phyloP scores from a whole-genome alignment of 2,113 vertebrate genomes.

The Pleuronectes platessa region DNA sequence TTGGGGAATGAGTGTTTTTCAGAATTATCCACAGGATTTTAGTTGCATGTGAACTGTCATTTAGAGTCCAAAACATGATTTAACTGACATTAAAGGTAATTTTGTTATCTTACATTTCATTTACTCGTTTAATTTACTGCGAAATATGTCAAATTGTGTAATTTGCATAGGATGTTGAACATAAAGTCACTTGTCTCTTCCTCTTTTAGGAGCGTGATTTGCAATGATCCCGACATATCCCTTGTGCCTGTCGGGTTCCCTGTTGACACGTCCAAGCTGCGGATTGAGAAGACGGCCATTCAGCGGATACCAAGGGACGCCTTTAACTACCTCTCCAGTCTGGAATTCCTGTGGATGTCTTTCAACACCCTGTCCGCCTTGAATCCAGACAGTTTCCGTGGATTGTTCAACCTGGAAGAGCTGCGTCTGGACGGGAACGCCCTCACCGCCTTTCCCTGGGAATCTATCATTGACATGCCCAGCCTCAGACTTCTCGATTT shows the following conservation, averaged over 20 bases:
- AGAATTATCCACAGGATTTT: constrained; percentile 14
- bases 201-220: constrained; percentile 89
- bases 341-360: constrained; percentile 97
- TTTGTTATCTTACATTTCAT: neutral
- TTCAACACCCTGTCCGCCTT: constrained; percentile 90
- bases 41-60: neutral
- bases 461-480: constrained; percentile 88
- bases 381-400: constrained; percentile 86
- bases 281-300: constrained; percentile 94
- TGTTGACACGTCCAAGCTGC: constrained; percentile 88
- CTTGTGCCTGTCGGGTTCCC: constrained; percentile 90
- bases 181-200: neutral
- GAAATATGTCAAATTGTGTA: neutral
- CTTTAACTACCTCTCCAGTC: constrained; percentile 86
- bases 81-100: neutral
- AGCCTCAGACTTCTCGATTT: constrained; percentile 92
- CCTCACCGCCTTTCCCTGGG: constrained; percentile 93
- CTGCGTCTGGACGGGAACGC: constrained; percentile 92
- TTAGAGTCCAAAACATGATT: neutral
- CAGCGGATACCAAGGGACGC: constrained; percentile 89
- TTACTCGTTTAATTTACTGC: neutral
- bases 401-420: constrained; percentile 88
- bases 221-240: constrained; percentile 93
- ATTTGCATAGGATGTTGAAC: neutral
- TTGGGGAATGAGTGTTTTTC: neutral